Evolutionary conservation across 2,113 vertebrate species (phyloP).

Genomic region (Perca fluviatilis): DNA sequence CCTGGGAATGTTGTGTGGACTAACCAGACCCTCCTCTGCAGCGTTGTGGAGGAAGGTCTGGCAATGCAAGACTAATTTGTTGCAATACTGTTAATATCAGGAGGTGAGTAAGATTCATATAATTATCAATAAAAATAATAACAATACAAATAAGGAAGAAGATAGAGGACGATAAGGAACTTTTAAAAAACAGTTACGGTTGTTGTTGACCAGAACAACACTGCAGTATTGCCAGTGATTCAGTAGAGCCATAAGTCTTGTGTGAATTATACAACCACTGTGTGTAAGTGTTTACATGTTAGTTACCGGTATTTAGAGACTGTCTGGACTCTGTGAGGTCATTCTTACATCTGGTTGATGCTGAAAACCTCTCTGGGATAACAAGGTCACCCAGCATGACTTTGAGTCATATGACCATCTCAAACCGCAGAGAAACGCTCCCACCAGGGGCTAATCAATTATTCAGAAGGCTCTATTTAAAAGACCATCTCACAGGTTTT

Average conservation of each 20-base stretch:
- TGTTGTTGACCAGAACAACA: background rate
- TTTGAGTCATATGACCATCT: slow-evolving; percentile 55
- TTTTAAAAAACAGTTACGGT: no score
- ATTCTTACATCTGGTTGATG: slow-evolving; percentile 15
- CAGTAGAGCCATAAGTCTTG: background rate
- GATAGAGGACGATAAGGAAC: no score
- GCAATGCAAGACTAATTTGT: no score
- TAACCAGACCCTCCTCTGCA: no score
- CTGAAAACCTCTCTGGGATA: slow-evolving; percentile 24
- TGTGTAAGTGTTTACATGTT: background rate
- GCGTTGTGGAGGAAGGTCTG: no score
- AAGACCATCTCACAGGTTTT: slow-evolving; percentile 27
- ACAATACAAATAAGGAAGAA: no score
- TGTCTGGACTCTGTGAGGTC: background rate
- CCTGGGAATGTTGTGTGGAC: no score
- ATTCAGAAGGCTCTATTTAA: slow-evolving; percentile 45
- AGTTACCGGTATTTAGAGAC: background rate
- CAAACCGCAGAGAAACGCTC: slow-evolving; percentile 38
- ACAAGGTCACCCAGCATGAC: slow-evolving; percentile 38
- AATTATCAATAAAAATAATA: no score
- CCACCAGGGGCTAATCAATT: slow-evolving; percentile 35
- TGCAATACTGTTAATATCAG: no score
- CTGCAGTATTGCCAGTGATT: no score
- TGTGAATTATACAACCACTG: background rate
- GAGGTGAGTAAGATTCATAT: no score